Conservation (phyloP, 2,797 vertebrate genomes). For the Fringilla coelebs region DNA sequence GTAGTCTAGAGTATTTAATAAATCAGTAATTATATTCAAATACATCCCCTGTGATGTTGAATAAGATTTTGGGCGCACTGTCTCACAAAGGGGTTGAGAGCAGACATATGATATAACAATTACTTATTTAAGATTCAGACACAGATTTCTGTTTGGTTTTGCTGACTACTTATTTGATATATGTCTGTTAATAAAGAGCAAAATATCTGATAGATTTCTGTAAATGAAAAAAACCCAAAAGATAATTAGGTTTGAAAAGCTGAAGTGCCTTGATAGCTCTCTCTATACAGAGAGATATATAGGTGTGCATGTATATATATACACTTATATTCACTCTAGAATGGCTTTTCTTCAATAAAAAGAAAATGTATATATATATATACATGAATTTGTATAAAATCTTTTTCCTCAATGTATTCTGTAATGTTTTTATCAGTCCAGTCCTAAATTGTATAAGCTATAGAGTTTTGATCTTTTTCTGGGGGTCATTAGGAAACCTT, state of each 20-base stretch:
- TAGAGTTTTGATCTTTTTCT: background rate
- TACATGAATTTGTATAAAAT: background rate
- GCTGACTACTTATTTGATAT: background rate
- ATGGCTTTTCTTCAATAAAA: background rate
- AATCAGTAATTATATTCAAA: background rate
- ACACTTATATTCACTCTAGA: background rate
- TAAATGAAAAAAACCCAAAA: background rate
- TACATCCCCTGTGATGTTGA: no score
- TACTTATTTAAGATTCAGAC: background rate
- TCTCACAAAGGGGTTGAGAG: background rate
- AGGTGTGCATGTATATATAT: fast-evolving
- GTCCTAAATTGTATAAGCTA: background rate
- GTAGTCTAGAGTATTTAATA: background rate
- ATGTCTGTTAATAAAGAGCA: background rate
- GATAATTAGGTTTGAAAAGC: background rate
- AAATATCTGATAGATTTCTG: background rate
- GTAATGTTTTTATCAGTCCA: background rate
- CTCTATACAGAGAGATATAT: background rate
- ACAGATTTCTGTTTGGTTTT: background rate
- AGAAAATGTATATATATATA: no score
- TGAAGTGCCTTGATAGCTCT: background rate
- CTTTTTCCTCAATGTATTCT: background rate
- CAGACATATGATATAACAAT: background rate
- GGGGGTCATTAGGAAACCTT: background rate
- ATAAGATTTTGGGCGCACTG: no score